Evolutionary conservation across 2,113 vertebrate species (phyloP), one percentile per base, ranked within the genome.

Genomic region (Megaceryle maxima): DNA sequence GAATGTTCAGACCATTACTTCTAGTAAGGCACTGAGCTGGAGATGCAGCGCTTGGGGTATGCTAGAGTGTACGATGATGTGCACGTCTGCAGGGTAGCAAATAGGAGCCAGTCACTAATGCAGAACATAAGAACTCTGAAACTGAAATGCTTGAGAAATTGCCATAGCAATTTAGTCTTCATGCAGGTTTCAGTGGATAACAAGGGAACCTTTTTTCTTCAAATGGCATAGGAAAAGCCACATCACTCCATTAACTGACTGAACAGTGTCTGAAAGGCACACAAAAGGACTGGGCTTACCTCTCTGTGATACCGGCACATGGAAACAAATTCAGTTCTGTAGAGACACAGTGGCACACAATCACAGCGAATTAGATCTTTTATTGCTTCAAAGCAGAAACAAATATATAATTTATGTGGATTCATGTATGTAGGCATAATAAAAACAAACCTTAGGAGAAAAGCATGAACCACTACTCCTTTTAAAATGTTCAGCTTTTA

Each of bases 401-500:
- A 93, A 78, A 68, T 60, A 75, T 4, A 37, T 90, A 39, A 88
- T 93, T 93, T 81, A 95, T 37, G 28, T 73, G 41, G 15, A 28
- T 50, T 88, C 15, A 31, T 33, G 48, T 62, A 44, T 29, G n/a
- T 11, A 87, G 29, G 51, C 31, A 84, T 56, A 95, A 95, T 78
- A 74, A 56, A 60, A 44, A 60, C 21, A 80, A 84, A 60, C 29
- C 57, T 83, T 50, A 90, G 26, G 55, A 91, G 76, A 90, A 89
- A 90, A 89, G 18, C 35, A 41, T 41, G 13, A 95, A 50, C 6
- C 2, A 35, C n/a, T 53, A 50, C n/a, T 43, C 13, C 59, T 93
- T 94, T 69, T 46, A 2, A 92, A 80, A 95, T 64, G 39, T 67
- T 84, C 14, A 26, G 26, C 3, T 93, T 92, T 94, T 88, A 95